Conservation (phyloP, 2,113 vertebrate genomes). For the Scophthalmus maximus region DNA sequence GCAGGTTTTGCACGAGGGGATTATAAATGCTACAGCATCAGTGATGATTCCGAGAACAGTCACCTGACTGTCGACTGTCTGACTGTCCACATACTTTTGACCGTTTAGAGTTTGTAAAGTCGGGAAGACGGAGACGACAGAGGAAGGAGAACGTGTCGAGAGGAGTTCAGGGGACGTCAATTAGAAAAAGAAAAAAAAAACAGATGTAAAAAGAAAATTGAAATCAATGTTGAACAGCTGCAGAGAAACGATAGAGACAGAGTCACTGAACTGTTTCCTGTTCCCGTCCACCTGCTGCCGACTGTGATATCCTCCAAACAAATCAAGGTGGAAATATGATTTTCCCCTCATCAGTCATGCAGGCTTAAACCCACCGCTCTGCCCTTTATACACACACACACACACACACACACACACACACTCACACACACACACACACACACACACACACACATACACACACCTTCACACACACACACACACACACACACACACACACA, state of each 20-base stretch:
- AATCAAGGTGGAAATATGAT: constrained; percentile 46
- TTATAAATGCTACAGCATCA: no score
- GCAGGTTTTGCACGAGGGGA: no score
- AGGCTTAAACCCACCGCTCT: constrained; percentile 39
- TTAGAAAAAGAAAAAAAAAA: background rate
- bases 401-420: constrained; percentile 25
- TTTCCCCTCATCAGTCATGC: constrained; percentile 63
- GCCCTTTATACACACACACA: constrained; percentile 49
- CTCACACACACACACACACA: constrained; percentile 5
- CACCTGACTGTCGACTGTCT: no score
- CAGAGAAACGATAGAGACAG: background rate
- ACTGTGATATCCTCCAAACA: constrained; percentile 13
- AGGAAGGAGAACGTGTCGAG: no score
- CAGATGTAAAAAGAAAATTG: background rate
- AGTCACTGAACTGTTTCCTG: background rate
- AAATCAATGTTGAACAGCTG: background rate
- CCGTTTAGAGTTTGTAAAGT: no score
- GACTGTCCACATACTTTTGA: no score
- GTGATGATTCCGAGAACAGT: no score
- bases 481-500: constrained; percentile 5
- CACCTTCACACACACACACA: constrained; percentile 28
- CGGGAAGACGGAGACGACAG: no score
- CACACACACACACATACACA: constrained; percentile 2
- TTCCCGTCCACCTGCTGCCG: constrained; percentile 45
- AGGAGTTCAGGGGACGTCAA: no score